These are phyloP conservation scores for Sterrhoptilus dennistouni DNA, from an alignment of 2,113 vertebrate species.

Conservation along the genomic window DNA sequence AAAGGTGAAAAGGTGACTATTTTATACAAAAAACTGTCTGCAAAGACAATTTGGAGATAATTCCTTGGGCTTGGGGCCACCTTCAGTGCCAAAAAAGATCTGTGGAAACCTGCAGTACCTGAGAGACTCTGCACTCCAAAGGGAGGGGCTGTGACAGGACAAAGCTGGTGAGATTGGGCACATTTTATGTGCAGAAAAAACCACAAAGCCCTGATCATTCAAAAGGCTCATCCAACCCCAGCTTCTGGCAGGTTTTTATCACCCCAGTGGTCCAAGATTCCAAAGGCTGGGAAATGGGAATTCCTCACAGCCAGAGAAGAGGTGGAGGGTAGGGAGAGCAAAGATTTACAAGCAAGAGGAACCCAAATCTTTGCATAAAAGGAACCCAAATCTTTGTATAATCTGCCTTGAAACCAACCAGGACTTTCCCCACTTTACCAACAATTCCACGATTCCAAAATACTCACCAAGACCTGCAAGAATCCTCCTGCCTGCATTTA, in stretches of 20 bases:
- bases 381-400: background rate
- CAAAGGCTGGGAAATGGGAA: background rate
- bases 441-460: background rate
- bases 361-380: background rate
- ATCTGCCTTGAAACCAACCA: background rate
- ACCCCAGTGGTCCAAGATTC: background rate
- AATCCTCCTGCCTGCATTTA: background rate
- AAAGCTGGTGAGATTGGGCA: background rate
- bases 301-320: background rate
- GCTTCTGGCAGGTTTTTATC: background rate
- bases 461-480: background rate
- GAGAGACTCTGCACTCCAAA: background rate
- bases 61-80: background rate
- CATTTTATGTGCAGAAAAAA: background rate
- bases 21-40: background rate
- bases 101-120: background rate
- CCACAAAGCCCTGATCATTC: background rate
- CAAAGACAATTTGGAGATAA: background rate
- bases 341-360: background rate
- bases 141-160: background rate
- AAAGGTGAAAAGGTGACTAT: background rate
- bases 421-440: background rate
- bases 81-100: background rate
- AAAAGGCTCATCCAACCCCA: background rate
- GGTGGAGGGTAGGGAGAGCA: background rate